These are phyloP conservation scores for Sialis fuliginosa DNA, from an alignment of 2,888 invertebrate species.

Conservation along the genomic window DNA sequence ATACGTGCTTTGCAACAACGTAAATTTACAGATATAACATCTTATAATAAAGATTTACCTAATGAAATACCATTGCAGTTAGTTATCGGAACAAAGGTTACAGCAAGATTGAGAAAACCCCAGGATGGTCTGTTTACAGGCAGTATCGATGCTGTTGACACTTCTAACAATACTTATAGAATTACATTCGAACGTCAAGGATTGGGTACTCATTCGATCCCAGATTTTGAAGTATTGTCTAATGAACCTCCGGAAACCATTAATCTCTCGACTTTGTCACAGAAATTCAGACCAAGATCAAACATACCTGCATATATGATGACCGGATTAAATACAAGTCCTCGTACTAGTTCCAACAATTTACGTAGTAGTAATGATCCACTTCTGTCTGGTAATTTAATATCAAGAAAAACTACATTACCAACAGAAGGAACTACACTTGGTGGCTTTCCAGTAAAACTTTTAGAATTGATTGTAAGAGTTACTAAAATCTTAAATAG, in stretches of 20 bases:
- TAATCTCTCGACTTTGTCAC: slow-evolving; percentile 64
- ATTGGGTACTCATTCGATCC: slow-evolving; percentile 87
- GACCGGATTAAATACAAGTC: slow-evolving; percentile 25
- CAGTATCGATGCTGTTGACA: slow-evolving; percentile 88
- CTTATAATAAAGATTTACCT: slow-evolving; percentile 71
- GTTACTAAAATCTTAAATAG: slow-evolving; percentile 69
- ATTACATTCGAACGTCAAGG: slow-evolving; percentile 87
- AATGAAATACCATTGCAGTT: slow-evolving; percentile 87
- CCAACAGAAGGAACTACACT: slow-evolving; percentile 34
- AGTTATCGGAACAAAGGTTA: slow-evolving; percentile 87
- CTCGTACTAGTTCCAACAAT: slow-evolving; percentile 20
- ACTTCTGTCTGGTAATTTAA: slow-evolving; percentile 36
- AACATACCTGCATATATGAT: slow-evolving; percentile 37
- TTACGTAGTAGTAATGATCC: slow-evolving; percentile 45
- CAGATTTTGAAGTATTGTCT: slow-evolving; percentile 90
- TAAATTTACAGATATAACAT: slow-evolving; percentile 59
- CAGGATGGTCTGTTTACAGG: slow-evolving; percentile 93
- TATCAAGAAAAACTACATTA: slow-evolving; percentile 19
- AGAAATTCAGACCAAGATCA: slow-evolving; percentile 58
- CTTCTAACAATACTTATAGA: slow-evolving; percentile 83
- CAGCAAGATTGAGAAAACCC: slow-evolving; percentile 74
- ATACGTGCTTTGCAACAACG: slow-evolving; percentile 86
- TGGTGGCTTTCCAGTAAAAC: slow-evolving; percentile 69
- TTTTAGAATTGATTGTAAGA: slow-evolving; percentile 73
- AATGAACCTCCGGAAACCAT: slow-evolving; percentile 86